A percentile compares a stretch with the other conserved stretches of the same genome.
These are phyloP conservation scores for Tupiocoris notatus DNA, from an alignment of 2,888 invertebrate genomes.

Conservation along the genomic window DNA sequence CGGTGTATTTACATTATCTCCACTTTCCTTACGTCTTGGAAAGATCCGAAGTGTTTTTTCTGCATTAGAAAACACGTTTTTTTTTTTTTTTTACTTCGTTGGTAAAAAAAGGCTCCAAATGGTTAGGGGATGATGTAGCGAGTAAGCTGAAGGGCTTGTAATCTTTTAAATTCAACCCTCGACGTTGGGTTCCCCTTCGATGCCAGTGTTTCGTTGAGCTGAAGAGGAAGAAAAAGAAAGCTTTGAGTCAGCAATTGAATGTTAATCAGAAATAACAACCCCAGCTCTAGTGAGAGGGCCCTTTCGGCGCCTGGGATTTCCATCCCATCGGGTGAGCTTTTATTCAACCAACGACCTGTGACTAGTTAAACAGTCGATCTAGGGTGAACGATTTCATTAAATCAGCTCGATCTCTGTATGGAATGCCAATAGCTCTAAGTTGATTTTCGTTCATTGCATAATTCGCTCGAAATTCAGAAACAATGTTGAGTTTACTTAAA, in stretches of 20 bases:
- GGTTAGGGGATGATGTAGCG: background rate
- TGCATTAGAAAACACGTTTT: background rate
- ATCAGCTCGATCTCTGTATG: background rate
- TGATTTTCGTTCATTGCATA: too few species aligned
- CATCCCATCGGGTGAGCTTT: too few species aligned
- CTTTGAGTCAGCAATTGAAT: constrained; percentile 17
- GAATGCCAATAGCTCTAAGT: background rate
- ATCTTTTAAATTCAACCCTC: background rate
- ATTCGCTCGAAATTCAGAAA: too few species aligned
- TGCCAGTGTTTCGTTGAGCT: background rate
- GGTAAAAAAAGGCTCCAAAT: background rate
- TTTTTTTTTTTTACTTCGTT: background rate
- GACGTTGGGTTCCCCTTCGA: background rate
- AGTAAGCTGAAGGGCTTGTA: background rate
- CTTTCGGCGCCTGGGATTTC: background rate
- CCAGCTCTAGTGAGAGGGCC: background rate
- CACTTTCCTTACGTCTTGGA: too few species aligned
- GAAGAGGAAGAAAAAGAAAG: background rate
- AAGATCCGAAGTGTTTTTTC: too few species aligned
- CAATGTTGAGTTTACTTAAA: too few species aligned
- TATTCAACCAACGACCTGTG: background rate
- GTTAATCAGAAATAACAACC: constrained; percentile 33
- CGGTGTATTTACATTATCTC: too few species aligned
- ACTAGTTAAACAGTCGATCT: background rate
- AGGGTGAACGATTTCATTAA: background rate